Evolutionary conservation across 2,113 vertebrate genomes (phyloP).

Genomic region (Rhinoptilus africanus): DNA sequence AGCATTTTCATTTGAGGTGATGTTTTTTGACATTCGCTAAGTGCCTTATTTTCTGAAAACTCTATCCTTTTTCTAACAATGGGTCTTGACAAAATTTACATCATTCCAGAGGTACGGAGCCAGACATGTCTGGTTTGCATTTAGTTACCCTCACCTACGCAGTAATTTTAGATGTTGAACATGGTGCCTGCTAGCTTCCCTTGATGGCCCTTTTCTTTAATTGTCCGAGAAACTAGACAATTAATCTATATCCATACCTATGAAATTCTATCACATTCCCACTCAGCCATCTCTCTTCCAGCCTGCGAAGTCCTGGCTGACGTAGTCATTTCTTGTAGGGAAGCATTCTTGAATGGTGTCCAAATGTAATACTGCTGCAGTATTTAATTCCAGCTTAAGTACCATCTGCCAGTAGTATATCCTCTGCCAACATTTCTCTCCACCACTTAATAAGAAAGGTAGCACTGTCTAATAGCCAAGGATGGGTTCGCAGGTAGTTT

Average conservation of each 20-base stretch:
- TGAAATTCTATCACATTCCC: background rate
- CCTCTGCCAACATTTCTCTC: constrained; percentile 20
- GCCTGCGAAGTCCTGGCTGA: background rate
- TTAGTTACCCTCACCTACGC: background rate
- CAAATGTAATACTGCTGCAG: constrained; percentile 1
- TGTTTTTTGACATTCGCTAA: background rate
- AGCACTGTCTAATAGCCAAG: background rate
- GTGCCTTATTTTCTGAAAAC: background rate
- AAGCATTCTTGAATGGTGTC: constrained; percentile 12
- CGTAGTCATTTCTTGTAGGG: background rate
- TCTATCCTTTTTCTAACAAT: background rate
- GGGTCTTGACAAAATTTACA: background rate
- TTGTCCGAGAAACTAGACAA: background rate
- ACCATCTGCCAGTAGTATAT: constrained; percentile 17
- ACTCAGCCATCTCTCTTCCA: background rate
- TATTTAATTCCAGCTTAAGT: constrained; percentile 41
- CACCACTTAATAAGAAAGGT: background rate
- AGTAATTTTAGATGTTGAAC: background rate
- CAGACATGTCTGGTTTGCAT: background rate
- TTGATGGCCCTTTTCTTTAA: background rate
- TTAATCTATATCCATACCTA: background rate
- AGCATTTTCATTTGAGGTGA: background rate
- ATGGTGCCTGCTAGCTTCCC: background rate
- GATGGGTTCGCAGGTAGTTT: background rate
- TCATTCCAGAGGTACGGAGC: background rate